These are phyloP conservation scores for Orthonychiurus folsomi DNA, from an alignment of 2,888 invertebrate genomes.

Conservation along the genomic window DNA sequence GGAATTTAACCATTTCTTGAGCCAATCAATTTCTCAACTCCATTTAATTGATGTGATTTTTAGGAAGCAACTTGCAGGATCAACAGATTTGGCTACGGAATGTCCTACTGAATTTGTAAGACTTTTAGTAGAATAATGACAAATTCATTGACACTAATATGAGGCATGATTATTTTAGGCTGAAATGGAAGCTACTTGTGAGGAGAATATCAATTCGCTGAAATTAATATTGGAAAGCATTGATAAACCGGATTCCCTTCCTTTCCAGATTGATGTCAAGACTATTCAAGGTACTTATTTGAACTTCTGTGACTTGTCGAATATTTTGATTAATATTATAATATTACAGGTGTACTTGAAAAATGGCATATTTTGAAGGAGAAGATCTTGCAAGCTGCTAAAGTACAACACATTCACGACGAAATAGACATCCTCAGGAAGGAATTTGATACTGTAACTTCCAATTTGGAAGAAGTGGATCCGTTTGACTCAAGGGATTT, in stretches of 20 bases:
- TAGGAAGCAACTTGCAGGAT: slow-evolving; percentile 25
- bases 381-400: slow-evolving; percentile 33
- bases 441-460: slow-evolving; percentile 35
- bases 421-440: slow-evolving; percentile 35
- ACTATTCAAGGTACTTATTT: slow-evolving; percentile 29
- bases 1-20: slow-evolving; percentile 36
- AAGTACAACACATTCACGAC: slow-evolving; percentile 35
- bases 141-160: too few relatives aligned
- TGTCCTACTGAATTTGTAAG: slow-evolving; percentile 36
- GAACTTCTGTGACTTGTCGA: background rate
- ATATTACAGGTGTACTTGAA: slow-evolving; percentile 29
- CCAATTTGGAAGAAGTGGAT: slow-evolving; percentile 31
- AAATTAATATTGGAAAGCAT: slow-evolving; percentile 33
- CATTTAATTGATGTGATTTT: slow-evolving; percentile 33
- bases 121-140: background rate
- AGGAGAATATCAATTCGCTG: slow-evolving; percentile 36
- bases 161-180: slow-evolving; percentile 27
- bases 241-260: slow-evolving; percentile 27
- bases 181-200: slow-evolving; percentile 39
- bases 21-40: slow-evolving; percentile 35
- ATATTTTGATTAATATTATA: background rate
- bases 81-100: slow-evolving; percentile 20
- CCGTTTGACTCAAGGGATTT: slow-evolving; percentile 36
- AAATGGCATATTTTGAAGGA: slow-evolving; percentile 36
- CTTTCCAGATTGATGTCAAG: slow-evolving; percentile 35